A percentile compares a stretch with the other conserved stretches of the same genome.
These are phyloP conservation scores for Drosophila nikananu DNA, from an alignment of 1,140 invertebrate genomes.

Conservation along the genomic window DNA sequence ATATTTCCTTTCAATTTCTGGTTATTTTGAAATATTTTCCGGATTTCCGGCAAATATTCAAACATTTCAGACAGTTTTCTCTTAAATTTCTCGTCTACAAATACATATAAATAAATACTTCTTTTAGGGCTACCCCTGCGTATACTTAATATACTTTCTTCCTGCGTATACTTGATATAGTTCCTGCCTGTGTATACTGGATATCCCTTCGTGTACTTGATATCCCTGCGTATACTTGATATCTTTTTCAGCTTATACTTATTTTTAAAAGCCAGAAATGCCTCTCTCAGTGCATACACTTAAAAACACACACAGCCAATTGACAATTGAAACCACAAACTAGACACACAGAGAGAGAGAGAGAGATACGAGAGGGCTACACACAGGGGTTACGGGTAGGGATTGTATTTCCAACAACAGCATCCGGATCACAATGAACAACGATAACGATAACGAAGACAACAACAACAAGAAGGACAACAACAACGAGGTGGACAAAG, in stretches of 20 bases:
- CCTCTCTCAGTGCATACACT: conserved; percentile 31
- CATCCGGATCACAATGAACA: conserved; percentile 40
- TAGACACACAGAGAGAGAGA: conserved; percentile 8
- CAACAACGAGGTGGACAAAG: conserved; percentile 30
- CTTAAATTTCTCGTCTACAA: no score
- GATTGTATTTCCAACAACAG: conserved; percentile 48
- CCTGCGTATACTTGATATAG: conserved; percentile 14
- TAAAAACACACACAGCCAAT: conserved; percentile 16
- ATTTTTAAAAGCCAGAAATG: not conserved
- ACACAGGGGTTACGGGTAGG: conserved; percentile 21
- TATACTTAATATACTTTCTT: conserved; percentile 8
- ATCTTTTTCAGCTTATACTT: not conserved
- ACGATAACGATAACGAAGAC: conserved; percentile 19
- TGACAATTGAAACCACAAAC: conserved; percentile 45
- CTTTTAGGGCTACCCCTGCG: not conserved
- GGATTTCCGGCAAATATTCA: no score
- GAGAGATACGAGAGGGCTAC: not conserved
- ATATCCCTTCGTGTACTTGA: conserved; percentile 10
- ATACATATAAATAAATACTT: not conserved
- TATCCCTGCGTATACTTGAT: conserved; percentile 17
- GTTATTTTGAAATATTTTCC: no score
- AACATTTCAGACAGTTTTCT: not conserved
- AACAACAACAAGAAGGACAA: conserved; percentile 1
- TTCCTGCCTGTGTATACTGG: conserved; percentile 4
- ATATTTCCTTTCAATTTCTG: no score